Base-by-base conservation (phyloP, 1,140 invertebrate species). In the Heliothis subflexa region DNA sequence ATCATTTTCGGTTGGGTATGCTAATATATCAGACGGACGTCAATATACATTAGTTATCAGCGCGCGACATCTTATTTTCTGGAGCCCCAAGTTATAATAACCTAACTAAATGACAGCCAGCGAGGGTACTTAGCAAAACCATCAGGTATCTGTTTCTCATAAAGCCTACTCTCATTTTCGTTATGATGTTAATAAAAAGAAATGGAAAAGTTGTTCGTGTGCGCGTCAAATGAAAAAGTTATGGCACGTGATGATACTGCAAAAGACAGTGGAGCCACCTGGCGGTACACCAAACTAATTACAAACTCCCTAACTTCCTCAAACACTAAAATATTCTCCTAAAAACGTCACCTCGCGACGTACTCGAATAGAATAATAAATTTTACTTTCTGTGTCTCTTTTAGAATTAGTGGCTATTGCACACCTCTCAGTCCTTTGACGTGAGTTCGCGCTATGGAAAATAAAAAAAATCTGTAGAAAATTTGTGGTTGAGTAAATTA, bases 121-220 rank as follows among this genome's bases (percentile, higher is more conserved):
- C 86, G 86, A 83, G 83, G 62, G 85, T 88, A 90, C 90, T 92
- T 88, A 84, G 89, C 84, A 91, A 89, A 87, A 86, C 86, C 88
- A 87, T 92, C 88, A 92, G 89, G 90, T 93, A 93, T 91, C 89
- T 83, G 86, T 91, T 91, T 87, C 88, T 90, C 89, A 89, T 91
- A 91, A 91, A 89, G 88, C 90, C 89, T 85, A 90, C 89, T 92
- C 91, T 88, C 89, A 92, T 92, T 91, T 91, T 89, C 88, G 89
- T 92, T 92, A 90, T 88, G 89, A 87, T 91, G 90, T 93, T 93
- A 94, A 92, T 93, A 94, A 92, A 93, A 93, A 92, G 90, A 92
- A 94, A 93, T 93, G 89, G 89, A 89, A 93, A 93, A 93, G 91
- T 93, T 93, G 81, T 84, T 86, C 87, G 87, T 85, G 86, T 90